These are phyloP conservation scores for Drosophila pullipes DNA, from an alignment of 2,888 invertebrate species.

Conservation along the genomic window DNA sequence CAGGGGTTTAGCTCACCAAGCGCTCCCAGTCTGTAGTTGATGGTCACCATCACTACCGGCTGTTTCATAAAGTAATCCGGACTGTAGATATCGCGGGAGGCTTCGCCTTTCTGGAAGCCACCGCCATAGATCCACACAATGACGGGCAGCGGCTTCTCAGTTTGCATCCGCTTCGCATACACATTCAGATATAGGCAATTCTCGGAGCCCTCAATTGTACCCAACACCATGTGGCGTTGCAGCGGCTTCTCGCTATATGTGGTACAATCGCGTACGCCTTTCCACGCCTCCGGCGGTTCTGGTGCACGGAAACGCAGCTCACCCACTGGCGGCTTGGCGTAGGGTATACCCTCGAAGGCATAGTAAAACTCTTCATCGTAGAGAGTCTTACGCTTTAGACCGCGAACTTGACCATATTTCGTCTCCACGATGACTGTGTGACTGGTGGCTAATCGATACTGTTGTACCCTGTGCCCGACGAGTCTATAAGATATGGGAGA, in stretches of 20 bases:
- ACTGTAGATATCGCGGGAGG: slow-evolving; percentile 83
- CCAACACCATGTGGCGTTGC: slow-evolving; percentile 80
- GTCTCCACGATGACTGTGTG: slow-evolving; percentile 73
- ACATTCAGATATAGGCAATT: slow-evolving; percentile 87
- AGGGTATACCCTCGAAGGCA: slow-evolving; percentile 84
- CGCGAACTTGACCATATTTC: slow-evolving; percentile 76
- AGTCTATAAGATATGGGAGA: slow-evolving; percentile 51
- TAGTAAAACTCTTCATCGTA: slow-evolving; percentile 76
- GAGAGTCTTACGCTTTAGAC: slow-evolving; percentile 72
- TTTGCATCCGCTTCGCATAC: slow-evolving; percentile 75
- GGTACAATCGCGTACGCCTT: slow-evolving; percentile 84
- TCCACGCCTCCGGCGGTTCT: slow-evolving; percentile 85
- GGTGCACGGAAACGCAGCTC: slow-evolving; percentile 85
- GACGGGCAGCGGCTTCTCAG: slow-evolving; percentile 79
- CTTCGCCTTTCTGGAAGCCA: slow-evolving; percentile 85
- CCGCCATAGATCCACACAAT: slow-evolving; percentile 87
- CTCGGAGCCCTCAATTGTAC: slow-evolving; percentile 85
- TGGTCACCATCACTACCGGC: slow-evolving; percentile 85
- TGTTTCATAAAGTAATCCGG: slow-evolving; percentile 86
- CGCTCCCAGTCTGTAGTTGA: slow-evolving; percentile 86
- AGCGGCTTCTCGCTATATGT: slow-evolving; percentile 77
- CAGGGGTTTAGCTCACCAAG: slow-evolving; percentile 75
- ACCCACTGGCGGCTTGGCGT: slow-evolving; percentile 83
- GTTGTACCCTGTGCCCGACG: slow-evolving; percentile 72
- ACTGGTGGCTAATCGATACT: slow-evolving; percentile 72